These are phyloP conservation scores for Paratrypauchen microcephalus DNA, from an alignment of 2,797 vertebrate genomes.

Conservation along the genomic window DNA sequence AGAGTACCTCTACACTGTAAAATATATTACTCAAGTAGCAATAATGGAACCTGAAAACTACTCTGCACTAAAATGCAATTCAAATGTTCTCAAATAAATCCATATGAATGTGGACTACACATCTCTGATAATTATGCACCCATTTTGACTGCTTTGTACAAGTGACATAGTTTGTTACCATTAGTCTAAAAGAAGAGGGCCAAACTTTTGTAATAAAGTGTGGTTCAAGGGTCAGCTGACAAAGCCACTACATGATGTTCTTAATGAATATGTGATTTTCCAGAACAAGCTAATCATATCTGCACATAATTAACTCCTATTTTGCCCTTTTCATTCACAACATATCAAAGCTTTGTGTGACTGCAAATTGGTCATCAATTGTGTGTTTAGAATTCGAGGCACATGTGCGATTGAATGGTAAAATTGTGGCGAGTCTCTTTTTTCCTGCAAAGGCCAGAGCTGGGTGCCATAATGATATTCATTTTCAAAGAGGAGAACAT, in stretches of 20 bases:
- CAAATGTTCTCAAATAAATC: background rate
- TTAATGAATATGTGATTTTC: conserved; percentile 61
- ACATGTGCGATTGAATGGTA: conserved; percentile 69
- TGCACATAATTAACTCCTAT: conserved; percentile 67
- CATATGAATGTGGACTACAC: too few relatives aligned
- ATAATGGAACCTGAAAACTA: background rate
- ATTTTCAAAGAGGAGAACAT: conserved; percentile 86
- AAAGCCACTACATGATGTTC: conserved; percentile 28
- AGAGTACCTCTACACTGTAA: too few relatives aligned
- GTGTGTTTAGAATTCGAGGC: conserved; percentile 75
- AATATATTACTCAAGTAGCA: background rate
- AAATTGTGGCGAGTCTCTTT: conserved; percentile 71
- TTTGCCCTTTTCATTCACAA: conserved; percentile 65
- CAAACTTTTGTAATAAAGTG: conserved; percentile 17
- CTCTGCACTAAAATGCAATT: background rate
- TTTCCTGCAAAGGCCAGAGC: conserved; percentile 73
- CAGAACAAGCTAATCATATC: conserved; percentile 55
- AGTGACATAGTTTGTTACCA: conserved; percentile 19
- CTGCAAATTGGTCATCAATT: conserved; percentile 72
- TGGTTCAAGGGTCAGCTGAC: conserved; percentile 7
- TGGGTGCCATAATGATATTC: conserved; percentile 82
- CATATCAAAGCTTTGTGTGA: conserved; percentile 67
- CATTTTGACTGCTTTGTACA: background rate
- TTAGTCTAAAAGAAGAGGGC: conserved; percentile 41
- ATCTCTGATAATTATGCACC: background rate